Percentiles rank a stretch among this genome's conserved stretches.
Conservation (phyloP, 2,797 vertebrate genomes). For the Sylvilagus floridanus region DNA sequence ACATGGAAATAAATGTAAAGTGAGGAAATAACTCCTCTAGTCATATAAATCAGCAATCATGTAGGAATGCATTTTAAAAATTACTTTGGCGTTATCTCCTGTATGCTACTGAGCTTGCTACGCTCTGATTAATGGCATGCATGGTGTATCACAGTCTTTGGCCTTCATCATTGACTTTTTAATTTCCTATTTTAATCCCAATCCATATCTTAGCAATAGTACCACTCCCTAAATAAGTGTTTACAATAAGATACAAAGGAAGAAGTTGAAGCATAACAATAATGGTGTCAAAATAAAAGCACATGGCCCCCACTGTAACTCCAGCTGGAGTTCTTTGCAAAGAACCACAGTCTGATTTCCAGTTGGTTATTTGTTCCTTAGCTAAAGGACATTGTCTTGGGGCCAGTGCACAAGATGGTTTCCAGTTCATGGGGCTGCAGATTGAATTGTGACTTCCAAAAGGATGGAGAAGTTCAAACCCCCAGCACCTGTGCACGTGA, state of each 20-base stretch:
- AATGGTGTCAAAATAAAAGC: background rate
- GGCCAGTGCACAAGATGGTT: background rate
- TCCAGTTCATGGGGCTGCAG: background rate
- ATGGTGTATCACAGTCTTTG: background rate
- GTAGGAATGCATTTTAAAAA: background rate
- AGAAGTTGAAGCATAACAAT: background rate
- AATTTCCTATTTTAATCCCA: background rate
- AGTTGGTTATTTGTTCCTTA: background rate
- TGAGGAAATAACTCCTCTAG: background rate
- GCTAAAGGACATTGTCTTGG: background rate
- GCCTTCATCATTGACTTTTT: background rate
- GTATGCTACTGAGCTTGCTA: background rate
- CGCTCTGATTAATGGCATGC: background rate
- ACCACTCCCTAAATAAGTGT: background rate
- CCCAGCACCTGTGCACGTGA: background rate
- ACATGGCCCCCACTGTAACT: fast-evolving
- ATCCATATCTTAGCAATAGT: background rate
- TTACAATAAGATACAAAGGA: background rate
- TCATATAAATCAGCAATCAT: background rate
- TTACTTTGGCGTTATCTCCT: background rate
- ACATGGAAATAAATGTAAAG: background rate
- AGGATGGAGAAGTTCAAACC: background rate
- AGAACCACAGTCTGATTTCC: too few relatives aligned
- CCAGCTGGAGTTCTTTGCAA: background rate
- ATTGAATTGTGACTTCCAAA: background rate